These are phyloP conservation scores for Drosophila paucipuncta DNA, from an alignment of 2,888 invertebrate genomes.

Conservation along the genomic window DNA sequence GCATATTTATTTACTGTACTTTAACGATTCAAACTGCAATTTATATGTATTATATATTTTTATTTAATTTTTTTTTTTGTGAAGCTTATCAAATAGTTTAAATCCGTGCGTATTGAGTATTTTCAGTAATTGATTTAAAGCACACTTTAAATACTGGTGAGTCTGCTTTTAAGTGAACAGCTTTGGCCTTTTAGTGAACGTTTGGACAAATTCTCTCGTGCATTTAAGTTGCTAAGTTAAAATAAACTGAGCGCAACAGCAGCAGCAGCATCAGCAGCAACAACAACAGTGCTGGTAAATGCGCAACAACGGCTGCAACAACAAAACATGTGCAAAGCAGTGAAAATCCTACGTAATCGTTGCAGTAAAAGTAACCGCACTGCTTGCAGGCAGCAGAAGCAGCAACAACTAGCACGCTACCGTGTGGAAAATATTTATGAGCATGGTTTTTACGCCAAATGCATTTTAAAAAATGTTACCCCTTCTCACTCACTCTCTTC, in stretches of 20 bases:
- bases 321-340: conserved; percentile 60
- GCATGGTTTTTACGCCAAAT: conserved; percentile 74
- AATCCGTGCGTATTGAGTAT: neutral
- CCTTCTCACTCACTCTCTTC: neutral
- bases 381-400: conserved; percentile 51
- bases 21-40: conserved; percentile 24
- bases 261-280: conserved; percentile 32
- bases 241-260: conserved; percentile 56
- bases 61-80: neutral
- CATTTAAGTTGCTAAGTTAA: conserved; percentile 52
- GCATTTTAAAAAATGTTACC: conserved; percentile 63
- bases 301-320: conserved; percentile 24
- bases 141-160: neutral
- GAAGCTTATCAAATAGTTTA: neutral
- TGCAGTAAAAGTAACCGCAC: conserved; percentile 41
- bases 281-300: conserved; percentile 42
- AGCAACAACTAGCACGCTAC: conserved; percentile 46
- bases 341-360: conserved; percentile 73
- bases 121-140: neutral
- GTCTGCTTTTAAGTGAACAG: neutral
- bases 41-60: neutral
- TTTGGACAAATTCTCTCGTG: conserved; percentile 13
- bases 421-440: conserved; percentile 78
- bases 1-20: conserved; percentile 10
- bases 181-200: conserved; percentile 16